Evolutionary conservation across 2,888 invertebrate species (phyloP), one percentile per base, ranked within the genome.

Genomic region (Drosophila suboccidentalis): DNA sequence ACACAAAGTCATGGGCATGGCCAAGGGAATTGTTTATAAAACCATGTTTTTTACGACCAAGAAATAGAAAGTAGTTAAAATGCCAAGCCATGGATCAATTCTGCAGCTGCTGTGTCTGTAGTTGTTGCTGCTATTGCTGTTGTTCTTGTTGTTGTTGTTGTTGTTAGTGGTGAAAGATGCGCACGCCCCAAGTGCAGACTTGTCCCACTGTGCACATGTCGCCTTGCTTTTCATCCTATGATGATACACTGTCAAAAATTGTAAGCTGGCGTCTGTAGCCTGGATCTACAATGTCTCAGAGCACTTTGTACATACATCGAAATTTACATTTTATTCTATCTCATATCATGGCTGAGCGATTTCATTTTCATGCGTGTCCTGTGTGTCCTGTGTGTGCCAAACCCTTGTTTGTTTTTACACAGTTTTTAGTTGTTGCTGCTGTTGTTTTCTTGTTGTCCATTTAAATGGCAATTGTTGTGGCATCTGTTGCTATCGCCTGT

Each of bases 201-300:
- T 69, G 70, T 36, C 38, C 61, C 75, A 76, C 76, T 74, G 79
- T 74, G 22, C 51, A 26, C 43, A 17, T 15, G 53, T 11, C 71
- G 41, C 39, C 43, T 43, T 50, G 64, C 58, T 47, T 51, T 47
- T 51, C 46, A 39, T 26, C 43, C 58, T 61, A 55, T 55, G 63
- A 82, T 66, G 70, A 73, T 73, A 72, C 83, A 71, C 80, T 88
- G 75, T 78, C 90, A 70, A 77, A 87, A 87, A 87, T 46, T 87
- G 78, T 75, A 66, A 80, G 74, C 71, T 68, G 11, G 53, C 26
- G 19, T 39, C 13, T 71, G 39, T 49, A 26, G 36, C 44, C 44
- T 53, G 57, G 22, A 36, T 47, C 59, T 47, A 53, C 46, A 58
- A 58, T 70, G 55, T 61, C 39, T 61, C 49, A 19, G 13, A 38